Evolutionary conservation across 2,888 invertebrate genomes (phyloP), one percentile per base, ranked within the genome.

Genomic region (Podabrus alpinus): DNA sequence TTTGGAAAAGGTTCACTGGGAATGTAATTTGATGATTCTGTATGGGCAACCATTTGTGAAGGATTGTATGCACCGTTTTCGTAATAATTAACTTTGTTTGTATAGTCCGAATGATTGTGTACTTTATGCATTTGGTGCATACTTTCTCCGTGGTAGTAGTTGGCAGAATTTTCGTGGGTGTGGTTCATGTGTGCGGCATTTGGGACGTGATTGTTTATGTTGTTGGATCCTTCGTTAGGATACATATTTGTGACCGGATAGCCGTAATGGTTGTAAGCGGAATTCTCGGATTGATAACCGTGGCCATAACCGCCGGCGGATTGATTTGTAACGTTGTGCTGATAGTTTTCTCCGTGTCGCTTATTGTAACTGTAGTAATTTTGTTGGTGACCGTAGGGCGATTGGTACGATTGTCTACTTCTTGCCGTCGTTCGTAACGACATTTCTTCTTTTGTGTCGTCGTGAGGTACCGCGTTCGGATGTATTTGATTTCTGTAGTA

Each of bases 341-440:
- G 80, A 68, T 82, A 86, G 13, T 80, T 79, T 11, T 86, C 85
- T 10, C 79, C 81, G 25, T 89, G 86, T 73, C 89, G 88, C 13
- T 90, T 90, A 75, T 89, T 89, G 82, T 90, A 90, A 16, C 87
- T 86, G 75, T 89, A 89, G 73, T 89, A 89, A 74, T 87, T 86
- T 72, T 89, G 88, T 77, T 89, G 88, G 75, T 89, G 89, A 69
- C 88, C 86, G 76, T 89, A 88, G 9, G 87, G 84, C 4, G 88
- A 81, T 45, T 88, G 88, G 81, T 90, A 90, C 59, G 80, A 79
- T 77, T 86, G 87, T 71, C 87, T 82, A 19, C 82, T 82, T 73
- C 86, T 82, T n/a, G 82, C 79, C 3, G 82, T 67, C 19, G 82
- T 79, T 77, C 85, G 81, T 59, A 83, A 79, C 15, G 79, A 62